A percentile compares a stretch with the other conserved stretches of the same genome.
Conservation (phyloP, 2,113 vertebrate genomes). For the Sakesphorus luctuosus region DNA sequence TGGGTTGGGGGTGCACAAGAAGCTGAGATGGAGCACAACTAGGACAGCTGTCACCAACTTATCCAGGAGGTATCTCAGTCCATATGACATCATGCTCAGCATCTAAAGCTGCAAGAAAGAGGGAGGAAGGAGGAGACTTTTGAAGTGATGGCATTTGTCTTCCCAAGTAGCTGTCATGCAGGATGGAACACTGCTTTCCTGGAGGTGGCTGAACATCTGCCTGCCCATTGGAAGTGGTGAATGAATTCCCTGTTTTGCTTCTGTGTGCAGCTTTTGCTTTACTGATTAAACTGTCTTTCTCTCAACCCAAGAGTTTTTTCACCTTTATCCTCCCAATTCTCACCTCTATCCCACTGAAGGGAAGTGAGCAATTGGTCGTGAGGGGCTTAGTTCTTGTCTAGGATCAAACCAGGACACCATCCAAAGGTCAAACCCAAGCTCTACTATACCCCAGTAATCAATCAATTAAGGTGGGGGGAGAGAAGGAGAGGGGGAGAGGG, state of each 20-base stretch:
- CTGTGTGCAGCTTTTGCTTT: background rate
- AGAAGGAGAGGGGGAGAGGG: no score
- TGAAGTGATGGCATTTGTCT: background rate
- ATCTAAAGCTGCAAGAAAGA: background rate
- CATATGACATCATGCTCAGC: background rate
- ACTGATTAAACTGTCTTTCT: background rate
- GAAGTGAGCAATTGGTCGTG: accelerated
- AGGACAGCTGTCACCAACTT: background rate
- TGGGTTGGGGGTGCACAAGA: background rate
- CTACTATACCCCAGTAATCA: background rate
- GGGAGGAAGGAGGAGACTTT: background rate
- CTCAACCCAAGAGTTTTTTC: background rate
- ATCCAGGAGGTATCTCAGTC: background rate
- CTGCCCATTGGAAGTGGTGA: background rate
- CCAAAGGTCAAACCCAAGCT: background rate
- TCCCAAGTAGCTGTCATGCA: accelerated
- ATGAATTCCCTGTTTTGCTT: background rate
- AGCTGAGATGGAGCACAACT: background rate
- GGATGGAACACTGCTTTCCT: background rate
- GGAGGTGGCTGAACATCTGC: background rate
- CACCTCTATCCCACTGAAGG: accelerated
- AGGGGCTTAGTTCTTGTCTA: background rate
- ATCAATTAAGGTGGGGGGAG: no score
- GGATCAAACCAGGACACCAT: background rate
- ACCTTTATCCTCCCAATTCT: background rate